Evolutionary conservation across 1,140 invertebrate genomes (phyloP), one percentile per base, ranked within the genome.

Genomic region (Nasonia giraulti): DNA sequence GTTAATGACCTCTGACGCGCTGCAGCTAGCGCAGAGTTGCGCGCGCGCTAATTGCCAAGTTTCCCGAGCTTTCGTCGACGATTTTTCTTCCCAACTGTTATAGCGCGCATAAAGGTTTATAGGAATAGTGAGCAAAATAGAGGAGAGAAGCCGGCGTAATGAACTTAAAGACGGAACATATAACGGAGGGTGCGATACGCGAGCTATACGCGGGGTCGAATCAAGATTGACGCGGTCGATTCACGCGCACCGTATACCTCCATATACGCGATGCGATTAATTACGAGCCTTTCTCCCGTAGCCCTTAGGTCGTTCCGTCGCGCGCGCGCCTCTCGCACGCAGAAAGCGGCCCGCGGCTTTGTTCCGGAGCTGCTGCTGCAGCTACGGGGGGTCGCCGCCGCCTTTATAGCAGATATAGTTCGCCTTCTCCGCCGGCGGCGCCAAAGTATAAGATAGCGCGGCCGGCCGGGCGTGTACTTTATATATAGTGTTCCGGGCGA

Each of bases 381-480:
- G 55, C 69, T 75, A 8, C 37, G 27, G 68, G 55, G n/a, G 79
- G 62, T 69, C 31, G 31, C 12, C 33, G 62, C 33, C 12, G 27
- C 31, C 37, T 27, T 12, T 79, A 68, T 71, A 4, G 68, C 23
- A 74, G 66, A 47, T 40, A 50, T 20, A 50, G 37, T 66, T 33
- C 33, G 55, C 31, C 50, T 76, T 81, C 31, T 73, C 69, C 17
- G 17, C 55, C 75, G n/a, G 20, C 55, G 78, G 37, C 66, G 78
- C 27, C 50, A 17, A 85, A 85, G 84, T 82, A 77, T 85, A 85
- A 85, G 84, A 85, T 82, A 85, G 55, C 68, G 71, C 55, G 37
- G 33, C 66, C 27, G 31, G 44, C 6, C 6, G 23, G 62, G 33
- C 27, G 55, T 62, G 20, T 62, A 62, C 55, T 20, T 62, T 79